Percentiles rank a stretch among this genome's conserved stretches.
Evolutionary conservation across 2,797 vertebrate species (phyloP).

Genomic region (Lagocephalus sceleratus): DNA sequence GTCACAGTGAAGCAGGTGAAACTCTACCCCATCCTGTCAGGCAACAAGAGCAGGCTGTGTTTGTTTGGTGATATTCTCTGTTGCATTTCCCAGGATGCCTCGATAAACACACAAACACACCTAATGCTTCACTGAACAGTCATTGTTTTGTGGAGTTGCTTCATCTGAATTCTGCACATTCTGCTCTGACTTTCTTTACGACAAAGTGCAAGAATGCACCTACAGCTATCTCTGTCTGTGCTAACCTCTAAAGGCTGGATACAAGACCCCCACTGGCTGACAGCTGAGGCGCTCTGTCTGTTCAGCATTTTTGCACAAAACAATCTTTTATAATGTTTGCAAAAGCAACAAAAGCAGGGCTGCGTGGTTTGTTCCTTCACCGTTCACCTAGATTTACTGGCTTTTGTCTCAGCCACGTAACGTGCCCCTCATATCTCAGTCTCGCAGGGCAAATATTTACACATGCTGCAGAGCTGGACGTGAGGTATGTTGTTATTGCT

Average conservation of each 20-base stretch:
- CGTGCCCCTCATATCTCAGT: conserved; percentile 55
- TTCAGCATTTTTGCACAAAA: conserved; percentile 27
- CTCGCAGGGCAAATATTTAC: conserved; percentile 68
- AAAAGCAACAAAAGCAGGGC: conserved; percentile 20
- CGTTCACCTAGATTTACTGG: conserved; percentile 29
- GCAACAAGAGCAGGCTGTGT: conserved; percentile 18
- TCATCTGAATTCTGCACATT: conserved; percentile 49
- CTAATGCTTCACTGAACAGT: conserved; percentile 64
- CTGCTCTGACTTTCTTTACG: conserved; percentile 11
- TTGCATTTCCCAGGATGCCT: conserved; percentile 59
- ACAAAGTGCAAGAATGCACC: conserved; percentile 40
- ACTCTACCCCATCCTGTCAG: neutral
- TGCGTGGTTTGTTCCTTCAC: conserved; percentile 30
- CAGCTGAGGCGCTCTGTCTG: neutral
- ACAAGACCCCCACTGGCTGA: conserved; percentile 1
- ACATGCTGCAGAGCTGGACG: conserved; percentile 48
- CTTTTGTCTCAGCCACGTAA: conserved; percentile 67
- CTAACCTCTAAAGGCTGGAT: conserved; percentile 24
- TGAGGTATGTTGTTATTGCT: conserved; percentile 64
- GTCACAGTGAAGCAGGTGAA: too few relatives aligned
- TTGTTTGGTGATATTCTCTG: conserved; percentile 50
- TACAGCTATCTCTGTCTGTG: conserved; percentile 27
- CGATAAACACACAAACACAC: conserved; percentile 54
- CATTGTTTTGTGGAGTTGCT: conserved; percentile 68
- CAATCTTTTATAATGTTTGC: conserved; percentile 44